These are phyloP conservation scores for Amphibalanus amphitrite DNA, from an alignment of 1,140 invertebrate species.

Conservation along the genomic window DNA sequence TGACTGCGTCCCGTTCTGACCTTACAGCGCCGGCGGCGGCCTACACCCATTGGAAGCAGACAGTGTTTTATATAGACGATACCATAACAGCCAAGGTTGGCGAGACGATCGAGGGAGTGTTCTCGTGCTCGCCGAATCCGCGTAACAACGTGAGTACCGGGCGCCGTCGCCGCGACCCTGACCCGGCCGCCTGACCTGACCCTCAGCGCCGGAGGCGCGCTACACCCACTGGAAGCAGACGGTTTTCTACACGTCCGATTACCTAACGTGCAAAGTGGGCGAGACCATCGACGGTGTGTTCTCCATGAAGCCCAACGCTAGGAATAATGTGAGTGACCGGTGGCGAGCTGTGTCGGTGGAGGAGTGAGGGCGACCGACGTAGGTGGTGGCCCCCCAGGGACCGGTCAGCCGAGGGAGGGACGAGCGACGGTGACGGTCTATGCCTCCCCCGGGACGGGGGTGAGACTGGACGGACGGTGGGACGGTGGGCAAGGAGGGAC, in stretches of 20 bases:
- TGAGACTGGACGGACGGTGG: too few relatives aligned
- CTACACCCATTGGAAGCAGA: constrained; percentile 99
- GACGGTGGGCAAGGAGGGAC: too few relatives aligned
- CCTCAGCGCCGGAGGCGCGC: constrained; percentile 67
- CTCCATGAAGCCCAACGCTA: constrained; percentile 80
- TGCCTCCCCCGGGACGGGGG: too few relatives aligned
- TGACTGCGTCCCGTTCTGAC: neutral
- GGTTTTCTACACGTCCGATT: constrained; percentile 94
- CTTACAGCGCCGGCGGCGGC: constrained; percentile 66
- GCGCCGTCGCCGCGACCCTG: too few relatives aligned
- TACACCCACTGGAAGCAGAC: constrained; percentile 99
- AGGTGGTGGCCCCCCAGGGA: too few relatives aligned
- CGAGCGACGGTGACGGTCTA: too few relatives aligned
- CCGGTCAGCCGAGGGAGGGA: too few relatives aligned
- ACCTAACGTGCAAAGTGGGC: constrained; percentile 80
- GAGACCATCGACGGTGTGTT: constrained; percentile 87
- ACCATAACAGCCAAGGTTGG: constrained; percentile 86
- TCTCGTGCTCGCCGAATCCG: constrained; percentile 85
- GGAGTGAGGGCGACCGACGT: too few relatives aligned
- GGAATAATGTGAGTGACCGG: constrained; percentile 47
- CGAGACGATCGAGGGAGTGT: constrained; percentile 79
- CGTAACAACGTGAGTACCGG: constrained; percentile 49
- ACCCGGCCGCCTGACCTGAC: neutral
- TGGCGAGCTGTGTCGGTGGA: too few relatives aligned
- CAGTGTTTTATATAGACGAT: constrained; percentile 95